These are phyloP conservation scores for Trachelus troglodyta DNA, from an alignment of 2,888 invertebrate species.

Conservation along the genomic window DNA sequence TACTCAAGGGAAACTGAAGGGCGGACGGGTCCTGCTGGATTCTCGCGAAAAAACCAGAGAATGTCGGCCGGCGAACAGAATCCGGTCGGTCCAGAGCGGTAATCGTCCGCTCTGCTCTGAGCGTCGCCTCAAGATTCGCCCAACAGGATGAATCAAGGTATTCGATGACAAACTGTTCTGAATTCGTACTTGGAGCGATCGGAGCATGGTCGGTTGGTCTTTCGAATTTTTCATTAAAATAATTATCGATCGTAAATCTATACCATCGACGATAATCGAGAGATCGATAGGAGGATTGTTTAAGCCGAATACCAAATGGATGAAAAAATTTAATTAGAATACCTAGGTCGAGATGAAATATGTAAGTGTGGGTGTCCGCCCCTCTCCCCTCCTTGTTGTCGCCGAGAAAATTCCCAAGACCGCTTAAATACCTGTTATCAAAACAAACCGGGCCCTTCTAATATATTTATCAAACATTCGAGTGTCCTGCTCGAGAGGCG, in stretches of 20 bases:
- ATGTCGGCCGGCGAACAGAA: slow-evolving; percentile 37
- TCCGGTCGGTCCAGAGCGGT: slow-evolving; percentile 5
- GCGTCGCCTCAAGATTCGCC: not conserved
- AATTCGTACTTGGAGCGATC: not conserved
- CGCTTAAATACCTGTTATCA: slow-evolving; percentile 53
- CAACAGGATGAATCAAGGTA: not conserved
- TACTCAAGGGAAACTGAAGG: slow-evolving; percentile 12
- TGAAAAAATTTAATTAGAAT: slow-evolving; percentile 34
- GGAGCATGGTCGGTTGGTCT: not conserved
- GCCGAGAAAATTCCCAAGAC: slow-evolving; percentile 31
- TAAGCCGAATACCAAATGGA: not conserved
- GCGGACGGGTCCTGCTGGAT: slow-evolving; percentile 23
- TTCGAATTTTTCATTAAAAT: not conserved
- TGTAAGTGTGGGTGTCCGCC: not conserved
- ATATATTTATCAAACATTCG: slow-evolving; percentile 59
- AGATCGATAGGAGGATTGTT: not conserved
- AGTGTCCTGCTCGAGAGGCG: slow-evolving; percentile 30
- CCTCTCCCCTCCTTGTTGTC: not conserved
- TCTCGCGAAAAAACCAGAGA: slow-evolving; percentile 51
- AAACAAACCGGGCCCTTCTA: slow-evolving; percentile 53
- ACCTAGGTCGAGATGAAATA: slow-evolving; percentile 23
- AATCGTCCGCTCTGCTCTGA: not conserved
- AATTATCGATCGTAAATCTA: not conserved
- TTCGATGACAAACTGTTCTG: not conserved
- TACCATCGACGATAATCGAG: slow-evolving; percentile 26